Evolutionary conservation across 2,797 vertebrate genomes (phyloP).

Genomic region (Rhynchotus rufescens): DNA sequence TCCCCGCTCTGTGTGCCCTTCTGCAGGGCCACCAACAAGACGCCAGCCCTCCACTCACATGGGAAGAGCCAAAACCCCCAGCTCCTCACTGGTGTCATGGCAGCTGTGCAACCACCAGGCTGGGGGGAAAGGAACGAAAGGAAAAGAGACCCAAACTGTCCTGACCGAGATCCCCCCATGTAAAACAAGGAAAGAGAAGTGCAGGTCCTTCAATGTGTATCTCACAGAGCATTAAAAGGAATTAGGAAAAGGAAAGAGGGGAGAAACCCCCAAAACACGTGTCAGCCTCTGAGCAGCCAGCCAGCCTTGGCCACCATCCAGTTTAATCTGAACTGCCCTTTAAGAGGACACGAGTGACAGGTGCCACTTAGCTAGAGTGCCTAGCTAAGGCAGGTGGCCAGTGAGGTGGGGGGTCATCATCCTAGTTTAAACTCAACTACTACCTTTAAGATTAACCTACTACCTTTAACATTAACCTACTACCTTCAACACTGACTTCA

Average conservation of each 20-base stretch:
- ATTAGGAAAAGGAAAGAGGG: no score
- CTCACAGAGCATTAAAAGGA: neutral
- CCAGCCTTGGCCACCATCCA: neutral
- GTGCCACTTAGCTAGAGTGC: neutral
- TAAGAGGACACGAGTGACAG: neutral
- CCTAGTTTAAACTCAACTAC: no score
- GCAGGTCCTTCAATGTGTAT: neutral
- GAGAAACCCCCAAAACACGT: no score
- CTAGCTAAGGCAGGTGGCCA: no score
- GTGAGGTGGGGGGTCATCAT: no score
- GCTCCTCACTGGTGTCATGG: neutral
- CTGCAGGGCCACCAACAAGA: neutral
- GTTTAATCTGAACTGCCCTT: rapidly evolving
- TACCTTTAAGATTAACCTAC: no score
- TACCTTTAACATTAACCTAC: no score
- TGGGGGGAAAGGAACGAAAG: no score
- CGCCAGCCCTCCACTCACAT: no score
- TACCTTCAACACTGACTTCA: neutral
- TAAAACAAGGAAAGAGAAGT: neutral
- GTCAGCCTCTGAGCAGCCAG: rapidly evolving
- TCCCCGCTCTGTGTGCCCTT: neutral
- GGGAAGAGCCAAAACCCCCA: no score
- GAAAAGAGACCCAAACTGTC: no score
- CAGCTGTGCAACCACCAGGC: neutral
- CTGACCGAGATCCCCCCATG: neutral